Evolutionary conservation across 2,888 invertebrate genomes (phyloP), one percentile per base, ranked within the genome.

Genomic region (Apodemia duryi): DNA sequence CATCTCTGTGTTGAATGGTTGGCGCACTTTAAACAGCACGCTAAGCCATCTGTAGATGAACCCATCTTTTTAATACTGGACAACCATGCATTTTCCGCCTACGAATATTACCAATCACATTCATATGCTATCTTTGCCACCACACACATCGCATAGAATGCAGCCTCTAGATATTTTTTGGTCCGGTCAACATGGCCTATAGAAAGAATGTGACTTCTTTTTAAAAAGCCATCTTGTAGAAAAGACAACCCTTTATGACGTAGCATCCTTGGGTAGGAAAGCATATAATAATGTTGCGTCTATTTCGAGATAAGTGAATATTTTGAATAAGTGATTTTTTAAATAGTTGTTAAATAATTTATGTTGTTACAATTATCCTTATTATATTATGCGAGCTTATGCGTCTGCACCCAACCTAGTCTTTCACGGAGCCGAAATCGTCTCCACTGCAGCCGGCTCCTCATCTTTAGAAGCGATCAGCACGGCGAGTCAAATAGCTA

Each of bases 191-290:
- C 68, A 64, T n/a, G 1, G 71, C 71, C 0, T 72, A 73, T 66
- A 74, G 70, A 66, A 75, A 69, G 74, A 79, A 70, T 79, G 78
- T 67, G 73, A 78, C 60, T 71, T 74, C 38, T 75, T 71, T 67
- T 66, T 79, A 66, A 79, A 79, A 68, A 73, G 65, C 29, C 73
- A 73, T 54, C 65, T 68, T 7, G 63, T 61, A 66, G 67, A 73
- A 70, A 70, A 68, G 32, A 77, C 77, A 69, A 76, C 76, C 6
- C 76, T 75, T 38, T 77, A 75, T 64, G 76, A 78, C 61, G 71
- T 79, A 57, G 77, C 76, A 43, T 70, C 73, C 38, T 63, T 70
- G 63, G 49, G 66, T 11, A 69, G 52, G 43, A 70, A 67, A 66
- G 70, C 69, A 66, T 71, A 62, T 64, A 51, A 21, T 21, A 21